Evolutionary conservation across 1,140 invertebrate genomes (phyloP).

Genomic region (Drosophila saltans): DNA sequence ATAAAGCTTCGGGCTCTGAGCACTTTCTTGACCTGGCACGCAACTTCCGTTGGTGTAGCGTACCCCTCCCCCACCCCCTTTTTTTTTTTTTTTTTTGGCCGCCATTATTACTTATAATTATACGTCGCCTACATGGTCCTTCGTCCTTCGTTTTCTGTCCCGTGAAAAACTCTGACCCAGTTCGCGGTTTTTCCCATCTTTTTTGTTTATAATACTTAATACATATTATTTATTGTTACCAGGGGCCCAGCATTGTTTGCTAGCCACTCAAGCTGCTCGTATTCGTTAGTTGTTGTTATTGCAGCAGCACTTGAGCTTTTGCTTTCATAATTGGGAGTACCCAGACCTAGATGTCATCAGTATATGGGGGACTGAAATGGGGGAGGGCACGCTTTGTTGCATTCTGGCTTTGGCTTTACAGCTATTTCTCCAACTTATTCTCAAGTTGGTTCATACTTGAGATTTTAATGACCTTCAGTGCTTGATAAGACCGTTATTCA

Average conservation of each 20-base stretch:
- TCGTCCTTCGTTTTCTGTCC: slow-evolving; percentile 19
- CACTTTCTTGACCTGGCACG: slow-evolving; percentile 66
- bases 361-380: background rate
- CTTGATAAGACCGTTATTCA: slow-evolving; percentile 66
- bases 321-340: slow-evolving; percentile 72
- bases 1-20: slow-evolving; percentile 55
- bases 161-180: slow-evolving; percentile 66
- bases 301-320: slow-evolving; percentile 64
- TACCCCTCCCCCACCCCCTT: no score
- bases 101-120: slow-evolving; percentile 71
- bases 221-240: slow-evolving; percentile 58
- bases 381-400: slow-evolving; percentile 58
- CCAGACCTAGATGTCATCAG: slow-evolving; percentile 16
- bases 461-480: slow-evolving; percentile 72
- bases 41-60: slow-evolving; percentile 60
- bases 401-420: slow-evolving; percentile 48
- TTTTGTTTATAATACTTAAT: slow-evolving; percentile 60
- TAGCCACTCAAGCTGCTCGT: slow-evolving; percentile 32
- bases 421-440: slow-evolving; percentile 46
- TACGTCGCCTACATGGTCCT: slow-evolving; percentile 30
- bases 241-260: slow-evolving; percentile 60
- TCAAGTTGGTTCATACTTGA: slow-evolving; percentile 59
- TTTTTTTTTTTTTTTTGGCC: background rate
- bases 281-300: slow-evolving; percentile 38
- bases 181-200: slow-evolving; percentile 59